Percentiles rank a stretch among this genome's conserved stretches.
Conservation (phyloP, 2,113 vertebrate species). For the Pedetes capensis region DNA sequence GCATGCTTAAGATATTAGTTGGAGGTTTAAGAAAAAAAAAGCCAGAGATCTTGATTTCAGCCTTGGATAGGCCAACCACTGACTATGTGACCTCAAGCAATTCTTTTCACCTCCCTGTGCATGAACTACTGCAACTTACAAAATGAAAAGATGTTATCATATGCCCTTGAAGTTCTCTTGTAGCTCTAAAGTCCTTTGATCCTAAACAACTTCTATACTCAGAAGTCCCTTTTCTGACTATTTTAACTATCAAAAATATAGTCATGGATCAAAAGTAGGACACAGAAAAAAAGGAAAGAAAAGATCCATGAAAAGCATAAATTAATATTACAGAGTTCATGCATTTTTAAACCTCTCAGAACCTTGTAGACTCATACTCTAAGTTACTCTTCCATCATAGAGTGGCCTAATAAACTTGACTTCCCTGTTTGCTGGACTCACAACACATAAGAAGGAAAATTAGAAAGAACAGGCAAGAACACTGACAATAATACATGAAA, state of each 20-base stretch:
- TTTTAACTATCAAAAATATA: conserved; percentile 53
- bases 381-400: neutral
- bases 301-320: neutral
- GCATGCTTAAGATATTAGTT: neutral
- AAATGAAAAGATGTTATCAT: conserved; percentile 20
- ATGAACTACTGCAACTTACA: neutral
- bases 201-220: neutral
- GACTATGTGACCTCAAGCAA: neutral
- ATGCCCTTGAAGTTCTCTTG: neutral
- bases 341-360: neutral
- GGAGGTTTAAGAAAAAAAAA: neutral
- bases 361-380: neutral
- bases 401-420: neutral
- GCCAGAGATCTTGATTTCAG: neutral
- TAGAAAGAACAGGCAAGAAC: neutral
- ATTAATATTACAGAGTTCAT: neutral
- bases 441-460: neutral
- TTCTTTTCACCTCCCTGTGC: neutral
- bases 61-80: neutral
- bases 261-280: neutral
- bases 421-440: neutral
- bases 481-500: neutral
- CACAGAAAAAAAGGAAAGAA: neutral
- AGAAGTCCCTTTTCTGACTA: neutral
- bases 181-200: conserved; percentile 39